phyloP scores from a whole-genome alignment of 2,888 invertebrate genomes.

The Cyrtodaria siliqua region DNA sequence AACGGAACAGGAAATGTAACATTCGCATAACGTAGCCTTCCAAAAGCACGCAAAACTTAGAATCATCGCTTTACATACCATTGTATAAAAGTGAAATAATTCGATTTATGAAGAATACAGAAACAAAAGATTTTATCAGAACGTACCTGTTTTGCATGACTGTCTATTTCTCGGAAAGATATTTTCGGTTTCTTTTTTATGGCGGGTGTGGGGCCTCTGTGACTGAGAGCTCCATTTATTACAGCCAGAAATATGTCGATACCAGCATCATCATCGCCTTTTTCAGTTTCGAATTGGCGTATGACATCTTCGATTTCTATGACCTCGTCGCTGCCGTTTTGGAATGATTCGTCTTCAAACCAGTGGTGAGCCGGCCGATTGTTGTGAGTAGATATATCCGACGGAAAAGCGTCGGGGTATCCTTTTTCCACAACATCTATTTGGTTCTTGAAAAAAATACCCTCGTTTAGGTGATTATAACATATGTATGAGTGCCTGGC shows the following conservation, averaged over 20 bases:
- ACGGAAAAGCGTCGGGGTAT: conserved; percentile 23
- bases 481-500: too few relatives aligned
- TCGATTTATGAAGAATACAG: not conserved
- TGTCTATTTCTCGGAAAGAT: conserved; percentile 28
- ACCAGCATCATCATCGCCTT: too few relatives aligned
- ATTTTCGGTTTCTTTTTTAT: conserved; percentile 22
- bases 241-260: too few relatives aligned
- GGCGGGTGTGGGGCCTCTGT: not conserved
- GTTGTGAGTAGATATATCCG: not conserved
- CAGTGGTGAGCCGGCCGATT: not conserved
- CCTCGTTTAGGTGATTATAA: too few relatives aligned
- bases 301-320: conserved; percentile 14
- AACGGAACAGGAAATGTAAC: too few relatives aligned
- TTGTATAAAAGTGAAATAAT: too few relatives aligned
- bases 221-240: too few relatives aligned
- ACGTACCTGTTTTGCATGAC: conserved; percentile 41
- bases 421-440: too few relatives aligned
- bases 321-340: conserved; percentile 26
- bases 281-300: conserved; percentile 5
- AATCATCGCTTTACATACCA: too few relatives aligned
- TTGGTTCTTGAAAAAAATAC: too few relatives aligned
- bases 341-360: conserved; percentile 34
- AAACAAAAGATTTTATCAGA: not conserved
- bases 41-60: too few relatives aligned
- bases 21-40: too few relatives aligned